Evolutionary conservation across 2,113 vertebrate species (phyloP).

Genomic region (Colinus virginianus): DNA sequence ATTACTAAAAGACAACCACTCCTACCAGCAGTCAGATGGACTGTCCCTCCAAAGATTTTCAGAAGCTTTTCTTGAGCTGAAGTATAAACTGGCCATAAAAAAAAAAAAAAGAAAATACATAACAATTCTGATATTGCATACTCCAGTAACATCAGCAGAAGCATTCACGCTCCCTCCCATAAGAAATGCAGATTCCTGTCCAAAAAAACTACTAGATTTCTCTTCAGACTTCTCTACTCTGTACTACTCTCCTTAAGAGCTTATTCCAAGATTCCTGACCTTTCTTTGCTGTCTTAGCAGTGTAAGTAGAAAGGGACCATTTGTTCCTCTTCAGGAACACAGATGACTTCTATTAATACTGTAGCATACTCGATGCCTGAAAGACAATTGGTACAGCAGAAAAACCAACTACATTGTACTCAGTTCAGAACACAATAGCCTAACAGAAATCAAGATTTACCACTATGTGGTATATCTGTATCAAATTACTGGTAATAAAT

Average conservation of each 20-base stretch:
- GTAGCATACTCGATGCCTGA: not conserved
- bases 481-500: not conserved
- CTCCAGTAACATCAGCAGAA: not conserved
- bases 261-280: not conserved
- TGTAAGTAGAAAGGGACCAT: too few species aligned
- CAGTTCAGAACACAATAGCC: not conserved
- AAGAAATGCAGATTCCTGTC: not conserved
- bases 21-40: not conserved
- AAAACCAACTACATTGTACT: not conserved
- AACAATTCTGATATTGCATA: not conserved
- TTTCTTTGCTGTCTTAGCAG: not conserved
- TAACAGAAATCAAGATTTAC: not conserved
- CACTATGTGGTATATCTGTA: not conserved
- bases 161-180: not conserved
- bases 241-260: not conserved
- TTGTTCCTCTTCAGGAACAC: not conserved
- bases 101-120: too few species aligned
- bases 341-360: slow-evolving; percentile 4
- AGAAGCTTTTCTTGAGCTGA: not conserved
- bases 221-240: not conserved
- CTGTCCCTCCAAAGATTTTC: not conserved
- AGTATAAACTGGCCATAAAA: not conserved
- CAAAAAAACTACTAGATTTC: not conserved
- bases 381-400: slow-evolving; percentile 1
- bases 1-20: not conserved